These are phyloP conservation scores for Heliconius charithonia DNA, from an alignment of 2,888 invertebrate species.

Conservation along the genomic window DNA sequence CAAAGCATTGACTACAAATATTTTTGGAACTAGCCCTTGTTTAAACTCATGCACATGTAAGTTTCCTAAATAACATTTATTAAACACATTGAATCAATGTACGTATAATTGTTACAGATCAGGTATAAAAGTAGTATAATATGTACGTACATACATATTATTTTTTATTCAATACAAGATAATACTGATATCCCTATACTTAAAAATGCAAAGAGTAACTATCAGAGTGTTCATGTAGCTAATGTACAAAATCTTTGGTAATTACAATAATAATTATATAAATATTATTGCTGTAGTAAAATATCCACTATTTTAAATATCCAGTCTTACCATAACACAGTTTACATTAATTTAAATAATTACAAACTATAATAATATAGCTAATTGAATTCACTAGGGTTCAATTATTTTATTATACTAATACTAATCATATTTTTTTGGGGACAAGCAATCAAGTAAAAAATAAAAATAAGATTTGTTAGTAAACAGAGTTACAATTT, in stretches of 20 bases:
- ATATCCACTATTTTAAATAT: conserved; percentile 28
- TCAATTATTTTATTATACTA: conserved; percentile 11
- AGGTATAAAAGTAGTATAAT: conserved; percentile 19
- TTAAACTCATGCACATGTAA: not conserved
- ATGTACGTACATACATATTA: not conserved
- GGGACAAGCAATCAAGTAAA: conserved; percentile 26
- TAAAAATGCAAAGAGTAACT: not conserved
- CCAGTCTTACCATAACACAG: conserved; percentile 35
- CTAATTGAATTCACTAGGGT: conserved; percentile 2
- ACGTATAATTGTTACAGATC: conserved; percentile 6
- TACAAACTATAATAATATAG: conserved; percentile 8
- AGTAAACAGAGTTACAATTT: not conserved
- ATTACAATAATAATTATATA: conserved; percentile 24
- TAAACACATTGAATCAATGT: not conserved
- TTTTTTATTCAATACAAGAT: conserved; percentile 11
- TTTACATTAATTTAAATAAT: conserved; percentile 17
- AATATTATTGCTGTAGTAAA: conserved; percentile 32
- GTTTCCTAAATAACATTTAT: conserved; percentile 6
- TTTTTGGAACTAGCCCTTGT: conserved; percentile 9
- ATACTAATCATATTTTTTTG: conserved; percentile 1
- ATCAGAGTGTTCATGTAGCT: not conserved
- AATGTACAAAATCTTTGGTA: conserved; percentile 34
- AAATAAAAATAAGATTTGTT: not conserved
- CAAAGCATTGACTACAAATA: not conserved
- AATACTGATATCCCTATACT: conserved; percentile 16